Evolutionary conservation across 2,797 vertebrate species (phyloP).

Genomic region (Cyclura pinguis): DNA sequence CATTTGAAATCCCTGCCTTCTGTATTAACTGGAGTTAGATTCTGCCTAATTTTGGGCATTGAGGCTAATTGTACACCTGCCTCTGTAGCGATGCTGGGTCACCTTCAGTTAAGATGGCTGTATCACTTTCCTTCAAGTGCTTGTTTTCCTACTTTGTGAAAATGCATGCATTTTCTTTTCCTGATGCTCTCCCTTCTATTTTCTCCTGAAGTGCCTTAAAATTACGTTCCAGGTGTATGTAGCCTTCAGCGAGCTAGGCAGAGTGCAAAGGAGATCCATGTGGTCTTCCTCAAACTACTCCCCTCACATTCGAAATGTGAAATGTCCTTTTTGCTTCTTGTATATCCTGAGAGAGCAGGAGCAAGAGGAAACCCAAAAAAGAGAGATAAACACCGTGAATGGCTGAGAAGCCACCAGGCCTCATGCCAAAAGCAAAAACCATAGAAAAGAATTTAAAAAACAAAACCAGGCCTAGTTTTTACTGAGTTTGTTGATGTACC

Average conservation of each 20-base stretch:
- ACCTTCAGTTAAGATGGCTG: background rate
- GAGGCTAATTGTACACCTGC: background rate
- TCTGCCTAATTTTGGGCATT: background rate
- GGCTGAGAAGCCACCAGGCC: background rate
- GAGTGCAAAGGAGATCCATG: conserved; percentile 24
- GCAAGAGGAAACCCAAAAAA: background rate
- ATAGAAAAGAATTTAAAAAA: background rate
- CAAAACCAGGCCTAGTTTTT: background rate
- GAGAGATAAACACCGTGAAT: conserved; percentile 18
- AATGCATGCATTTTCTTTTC: conserved; percentile 54
- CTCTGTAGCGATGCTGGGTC: too few relatives aligned
- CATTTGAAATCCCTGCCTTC: background rate
- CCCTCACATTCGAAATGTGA: background rate
- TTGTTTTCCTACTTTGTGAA: conserved; percentile 51
- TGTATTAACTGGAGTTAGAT: background rate
- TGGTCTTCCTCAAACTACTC: conserved; percentile 61
- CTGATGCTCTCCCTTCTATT: conserved; percentile 38
- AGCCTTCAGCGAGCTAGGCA: conserved; percentile 49
- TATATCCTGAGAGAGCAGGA: background rate
- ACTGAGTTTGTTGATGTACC: background rate
- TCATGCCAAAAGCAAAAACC: background rate
- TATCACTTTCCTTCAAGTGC: background rate
- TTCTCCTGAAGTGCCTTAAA: conserved; percentile 10
- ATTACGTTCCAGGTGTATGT: conserved; percentile 51
- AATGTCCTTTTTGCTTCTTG: conserved; percentile 18